Evolutionary conservation across 2,888 invertebrate genomes (phyloP), one percentile per base, ranked within the genome.

Genomic region (Polyploca ridens): DNA sequence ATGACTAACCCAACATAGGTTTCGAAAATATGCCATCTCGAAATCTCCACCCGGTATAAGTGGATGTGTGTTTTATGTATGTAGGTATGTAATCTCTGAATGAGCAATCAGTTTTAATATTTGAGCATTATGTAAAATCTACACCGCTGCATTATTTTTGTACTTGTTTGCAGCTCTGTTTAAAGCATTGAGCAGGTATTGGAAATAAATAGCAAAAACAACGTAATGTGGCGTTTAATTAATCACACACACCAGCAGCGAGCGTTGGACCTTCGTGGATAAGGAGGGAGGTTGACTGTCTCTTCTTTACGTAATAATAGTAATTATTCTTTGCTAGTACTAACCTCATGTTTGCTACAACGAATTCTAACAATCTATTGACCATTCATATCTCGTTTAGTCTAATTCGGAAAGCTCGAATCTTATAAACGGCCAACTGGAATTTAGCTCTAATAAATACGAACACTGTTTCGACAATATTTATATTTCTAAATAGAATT

Each of bases 371-470:
- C 54, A 54, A 54, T 54, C 54, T 19, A 19, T 54, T 19, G 54
- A 54, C 54, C 54, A 54, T 54, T 54, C 54, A 54, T 19, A 16
- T 19, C 54, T 16, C 19, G 54, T 54, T 54, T 54, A 54, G 54
- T 54, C 54, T 54, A 54, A 54, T 54, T 54, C 54, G 54, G 16
- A 54, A 54, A 8, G 54, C 54, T 54, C 54, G 54, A 54, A 54
- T 54, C 54, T 54, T 54, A 54, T 54, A 54, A 54, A 54, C 54
- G 54, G 54, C 54, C 54, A 54, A 54, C 54, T 54, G 19, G 10
- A 54, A 54, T 54, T 54, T 19, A 54, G 54, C 54, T 54, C 54
- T 54, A 54, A 10, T 19, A 19, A 19, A 54, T 54, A 54, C 13
- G 13, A 46, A 46, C 46, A n/a, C 16, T 54, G 16, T 19, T 19